A percentile compares a stretch with the other conserved stretches of the same genome.
phyloP scores from a whole-genome alignment of 2,113 vertebrate species.

The Amia ocellicauda region DNA sequence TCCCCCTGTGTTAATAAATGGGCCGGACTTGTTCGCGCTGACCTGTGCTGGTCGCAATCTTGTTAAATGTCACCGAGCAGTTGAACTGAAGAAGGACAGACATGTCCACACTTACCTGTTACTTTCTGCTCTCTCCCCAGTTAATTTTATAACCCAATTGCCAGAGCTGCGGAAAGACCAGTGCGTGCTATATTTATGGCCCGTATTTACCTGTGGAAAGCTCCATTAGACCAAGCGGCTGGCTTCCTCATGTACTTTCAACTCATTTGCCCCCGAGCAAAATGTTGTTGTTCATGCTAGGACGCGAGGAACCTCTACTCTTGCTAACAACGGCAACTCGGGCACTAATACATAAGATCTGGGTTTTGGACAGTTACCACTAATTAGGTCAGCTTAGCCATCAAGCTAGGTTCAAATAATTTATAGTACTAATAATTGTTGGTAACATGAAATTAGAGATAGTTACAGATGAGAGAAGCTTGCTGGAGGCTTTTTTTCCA shows the following conservation, averaged over 20 bases:
- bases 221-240: background rate
- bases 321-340: background rate
- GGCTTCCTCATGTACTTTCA: background rate
- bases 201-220: background rate
- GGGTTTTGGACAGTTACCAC: background rate
- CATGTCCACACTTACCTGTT: no score
- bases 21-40: no score
- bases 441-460: constrained; percentile 2
- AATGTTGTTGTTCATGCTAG: constrained; percentile 2
- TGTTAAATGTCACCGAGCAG: no score
- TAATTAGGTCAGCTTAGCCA: background rate
- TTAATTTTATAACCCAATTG: background rate
- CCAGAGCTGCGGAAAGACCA: background rate
- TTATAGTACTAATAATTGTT: constrained; percentile 11
- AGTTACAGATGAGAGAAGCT: constrained; percentile 18
- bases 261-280: background rate
- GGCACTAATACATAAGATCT: background rate
- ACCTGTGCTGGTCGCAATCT: no score
- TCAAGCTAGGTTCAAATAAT: constrained; percentile 9
- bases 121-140: background rate
- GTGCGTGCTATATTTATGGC: background rate
- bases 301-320: background rate
- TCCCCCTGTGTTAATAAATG: no score
- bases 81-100: no score
- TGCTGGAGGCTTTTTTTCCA: constrained; percentile 46